Base-by-base conservation (phyloP, 2,113 vertebrate species). In the Ascaphus truei region DNA sequence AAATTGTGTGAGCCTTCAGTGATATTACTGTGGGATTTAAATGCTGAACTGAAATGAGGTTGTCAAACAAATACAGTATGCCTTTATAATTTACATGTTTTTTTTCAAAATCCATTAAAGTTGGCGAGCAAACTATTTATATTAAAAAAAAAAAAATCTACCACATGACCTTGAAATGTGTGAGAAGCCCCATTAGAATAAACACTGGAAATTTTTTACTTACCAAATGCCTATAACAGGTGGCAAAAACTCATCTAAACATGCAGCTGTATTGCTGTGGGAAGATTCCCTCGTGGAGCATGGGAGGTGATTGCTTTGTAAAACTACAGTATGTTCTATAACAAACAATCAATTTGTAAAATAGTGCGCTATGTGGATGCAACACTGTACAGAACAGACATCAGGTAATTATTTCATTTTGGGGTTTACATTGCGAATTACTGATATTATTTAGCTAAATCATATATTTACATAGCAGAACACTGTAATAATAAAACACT, bases 361-460 rank as follows among this genome's bases (percentile, higher is more conserved):
- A 76, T 31, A 23, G 30, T 55, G 30, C 76, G 43, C 36, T 76
- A 76, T 62, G 20, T 71, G 78, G 73, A 73, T 72, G 61, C 69
- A 20, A 23, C 72, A 72, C 18, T 60, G 33, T 72, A 52, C 36
- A 50, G 52, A 68, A 71, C 13, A 77, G 31, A 18, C 59, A 50
- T 68, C 74, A 47, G 1, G 15, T 71, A 60, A 73, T 76, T 73
- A 45, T 45, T 72, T 72, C 69, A 73, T 72, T 75, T 63, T 63
- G 75, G 48, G 71, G 76, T 84, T 79, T 75, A 75, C 62, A 75
- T 79, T 72, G 80, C 78, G 73, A 84, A 77, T 81, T 74, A 79
- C 33, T 75, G 48, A 76, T 81, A 81, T 76, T 83, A 75, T 76
- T 80, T 69, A 83, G 72, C 64, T 57, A 71, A 79, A 73, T 60